phyloP scores from a whole-genome alignment of 30 jellyfish, hydroid and myxozoan genomes.

The Euphysa ruthae region DNA sequence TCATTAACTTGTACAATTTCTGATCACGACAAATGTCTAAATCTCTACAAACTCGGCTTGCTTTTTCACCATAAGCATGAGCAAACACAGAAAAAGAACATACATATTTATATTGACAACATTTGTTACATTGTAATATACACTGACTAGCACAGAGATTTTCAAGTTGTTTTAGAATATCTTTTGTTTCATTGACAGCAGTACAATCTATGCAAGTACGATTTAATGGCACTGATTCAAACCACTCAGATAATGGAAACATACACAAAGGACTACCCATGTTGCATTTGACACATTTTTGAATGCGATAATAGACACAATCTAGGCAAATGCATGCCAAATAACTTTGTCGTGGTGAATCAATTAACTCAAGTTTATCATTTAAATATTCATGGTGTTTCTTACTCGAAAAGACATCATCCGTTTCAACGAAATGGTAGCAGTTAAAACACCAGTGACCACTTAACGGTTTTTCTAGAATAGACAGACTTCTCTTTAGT shows the following conservation, averaged over 20 bases:
- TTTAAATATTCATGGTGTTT: slow-evolving; percentile 47
- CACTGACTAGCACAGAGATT: slow-evolving; percentile 63
- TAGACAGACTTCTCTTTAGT: not conserved
- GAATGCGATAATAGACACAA: slow-evolving; percentile 82
- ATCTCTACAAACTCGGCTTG: slow-evolving; percentile 71
- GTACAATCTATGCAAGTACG: slow-evolving; percentile 91
- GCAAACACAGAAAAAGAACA: slow-evolving; percentile 67
- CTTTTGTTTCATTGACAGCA: slow-evolving; percentile 55
- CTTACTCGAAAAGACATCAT: slow-evolving; percentile 47
- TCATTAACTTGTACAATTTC: slow-evolving; percentile 12
- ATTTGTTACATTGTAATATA: slow-evolving; percentile 59
- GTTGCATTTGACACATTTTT: slow-evolving; percentile 53
- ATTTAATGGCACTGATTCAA: slow-evolving; percentile 31
- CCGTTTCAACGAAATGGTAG: slow-evolving; percentile 66
- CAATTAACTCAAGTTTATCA: slow-evolving; percentile 51
- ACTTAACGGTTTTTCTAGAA: not conserved
- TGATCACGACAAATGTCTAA: slow-evolving; percentile 31
- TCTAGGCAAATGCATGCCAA: slow-evolving; percentile 76
- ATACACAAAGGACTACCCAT: slow-evolving; percentile 87
- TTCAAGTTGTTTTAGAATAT: slow-evolving; percentile 39
- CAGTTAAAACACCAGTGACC: slow-evolving; percentile 85
- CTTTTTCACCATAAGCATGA: slow-evolving; percentile 45
- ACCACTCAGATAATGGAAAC: slow-evolving; percentile 83
- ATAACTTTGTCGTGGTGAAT: slow-evolving; percentile 27
- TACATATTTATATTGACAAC: slow-evolving; percentile 69